Evolutionary conservation across 2,113 vertebrate species (phyloP).

Genomic region (Ophthalmolycus amberensis): DNA sequence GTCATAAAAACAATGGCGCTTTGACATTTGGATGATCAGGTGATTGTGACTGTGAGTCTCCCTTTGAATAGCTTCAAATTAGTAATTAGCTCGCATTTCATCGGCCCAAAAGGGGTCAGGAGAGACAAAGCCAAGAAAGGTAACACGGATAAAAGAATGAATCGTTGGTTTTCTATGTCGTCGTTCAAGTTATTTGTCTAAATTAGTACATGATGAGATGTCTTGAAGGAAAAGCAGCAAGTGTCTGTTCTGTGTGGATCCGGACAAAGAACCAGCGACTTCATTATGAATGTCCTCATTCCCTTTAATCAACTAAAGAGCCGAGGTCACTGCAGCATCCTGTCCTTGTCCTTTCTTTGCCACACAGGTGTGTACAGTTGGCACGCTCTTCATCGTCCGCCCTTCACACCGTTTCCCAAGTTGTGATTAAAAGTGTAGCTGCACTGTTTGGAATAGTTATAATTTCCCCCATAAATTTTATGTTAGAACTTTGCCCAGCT

Average conservation of each 20-base stretch:
- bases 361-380: background rate
- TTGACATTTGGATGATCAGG: background rate
- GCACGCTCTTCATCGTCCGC: background rate
- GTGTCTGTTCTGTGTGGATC: background rate
- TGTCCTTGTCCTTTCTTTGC: constrained; percentile 1
- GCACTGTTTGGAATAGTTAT: background rate
- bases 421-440: background rate
- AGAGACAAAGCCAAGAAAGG: background rate
- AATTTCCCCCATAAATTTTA: background rate
- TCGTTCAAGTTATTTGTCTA: background rate
- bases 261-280: background rate
- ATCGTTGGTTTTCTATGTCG: background rate
- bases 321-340: background rate
- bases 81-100: constrained; percentile 28
- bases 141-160: background rate
- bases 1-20: background rate
- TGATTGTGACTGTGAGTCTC: too few relatives aligned
- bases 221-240: constrained; percentile 2
- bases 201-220: constrained; percentile 3
- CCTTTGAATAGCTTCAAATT: constrained; percentile 4
- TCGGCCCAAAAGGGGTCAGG: background rate
- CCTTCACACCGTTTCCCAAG: background rate
- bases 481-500: background rate
- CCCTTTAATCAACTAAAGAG: constrained; percentile 2
- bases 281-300: constrained; percentile 19